Evolutionary conservation across 2,888 invertebrate genomes (phyloP).

Genomic region (Hirtodrosophila duncani): DNA sequence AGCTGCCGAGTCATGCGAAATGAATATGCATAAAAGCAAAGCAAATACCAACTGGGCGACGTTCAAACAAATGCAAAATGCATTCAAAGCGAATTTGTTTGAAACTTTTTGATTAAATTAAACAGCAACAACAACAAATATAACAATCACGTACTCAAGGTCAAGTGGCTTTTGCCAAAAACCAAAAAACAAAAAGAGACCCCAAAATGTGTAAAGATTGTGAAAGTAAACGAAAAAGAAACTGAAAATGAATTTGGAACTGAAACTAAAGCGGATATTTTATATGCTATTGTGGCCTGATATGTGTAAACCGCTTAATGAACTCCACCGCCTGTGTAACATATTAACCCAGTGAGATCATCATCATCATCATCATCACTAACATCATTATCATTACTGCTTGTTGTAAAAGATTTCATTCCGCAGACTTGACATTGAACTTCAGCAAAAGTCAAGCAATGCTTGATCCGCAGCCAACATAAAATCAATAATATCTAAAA

Average conservation of each 20-base stretch:
- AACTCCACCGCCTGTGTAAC: too few relatives aligned
- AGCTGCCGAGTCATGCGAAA: slow-evolving; percentile 50
- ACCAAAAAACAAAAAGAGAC: slow-evolving; percentile 27
- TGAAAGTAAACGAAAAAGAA: slow-evolving; percentile 55
- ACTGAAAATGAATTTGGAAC: slow-evolving; percentile 17
- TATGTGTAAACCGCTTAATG: slow-evolving; percentile 16
- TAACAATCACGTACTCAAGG: slow-evolving; percentile 50
- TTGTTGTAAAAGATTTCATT: too few relatives aligned
- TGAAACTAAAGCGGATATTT: too few relatives aligned
- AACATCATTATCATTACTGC: too few relatives aligned
- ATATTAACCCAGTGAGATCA: too few relatives aligned
- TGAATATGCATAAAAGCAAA: slow-evolving; percentile 63
- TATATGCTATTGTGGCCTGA: too few relatives aligned
- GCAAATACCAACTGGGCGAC: slow-evolving; percentile 42
- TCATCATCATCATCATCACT: too few relatives aligned
- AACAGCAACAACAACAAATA: slow-evolving; percentile 19
- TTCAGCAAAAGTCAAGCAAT: slow-evolving; percentile 35
- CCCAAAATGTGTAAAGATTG: too few relatives aligned
- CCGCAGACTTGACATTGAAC: slow-evolving; percentile 57
- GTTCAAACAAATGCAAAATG: slow-evolving; percentile 35
- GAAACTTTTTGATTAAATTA: slow-evolving; percentile 23
- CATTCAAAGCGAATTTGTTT: slow-evolving; percentile 51
- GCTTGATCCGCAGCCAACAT: slow-evolving; percentile 19
- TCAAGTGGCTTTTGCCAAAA: slow-evolving; percentile 29
- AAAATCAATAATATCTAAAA: slow-evolving; percentile 10